Conservation (phyloP, 2,888 invertebrate species). For the Drosophila colorata region DNA sequence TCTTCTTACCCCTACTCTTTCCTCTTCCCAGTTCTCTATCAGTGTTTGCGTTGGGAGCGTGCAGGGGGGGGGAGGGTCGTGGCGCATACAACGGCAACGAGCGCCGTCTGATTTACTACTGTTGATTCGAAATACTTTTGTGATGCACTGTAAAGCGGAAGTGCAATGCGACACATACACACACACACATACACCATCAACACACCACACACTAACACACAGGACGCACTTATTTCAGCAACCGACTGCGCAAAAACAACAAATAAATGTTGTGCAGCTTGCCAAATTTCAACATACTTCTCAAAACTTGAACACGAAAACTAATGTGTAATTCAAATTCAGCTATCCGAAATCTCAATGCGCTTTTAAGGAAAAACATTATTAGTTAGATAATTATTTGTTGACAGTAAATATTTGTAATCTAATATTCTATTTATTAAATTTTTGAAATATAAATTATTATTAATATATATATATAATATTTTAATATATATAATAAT, state of each 20-base stretch:
- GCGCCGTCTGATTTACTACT: slow-evolving; percentile 63
- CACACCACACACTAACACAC: slow-evolving; percentile 13
- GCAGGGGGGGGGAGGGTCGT: neutral
- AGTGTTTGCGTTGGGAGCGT: slow-evolving; percentile 14
- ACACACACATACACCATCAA: neutral
- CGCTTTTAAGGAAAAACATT: neutral
- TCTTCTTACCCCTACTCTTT: neutral
- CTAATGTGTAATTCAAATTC: slow-evolving; percentile 1
- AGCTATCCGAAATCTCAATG: neutral
- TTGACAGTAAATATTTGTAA: too few species aligned
- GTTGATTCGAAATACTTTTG: slow-evolving; percentile 69
- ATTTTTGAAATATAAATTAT: too few species aligned
- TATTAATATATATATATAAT: too few species aligned
- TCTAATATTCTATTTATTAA: too few species aligned
- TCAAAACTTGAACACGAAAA: slow-evolving; percentile 8
- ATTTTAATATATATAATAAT: too few species aligned
- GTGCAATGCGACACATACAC: slow-evolving; percentile 59
- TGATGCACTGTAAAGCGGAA: slow-evolving; percentile 68
- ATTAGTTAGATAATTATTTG: too few species aligned
- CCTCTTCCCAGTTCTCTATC: neutral
- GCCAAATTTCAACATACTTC: slow-evolving; percentile 15
- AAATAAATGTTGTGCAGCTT: slow-evolving; percentile 34
- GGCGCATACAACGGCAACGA: slow-evolving; percentile 22
- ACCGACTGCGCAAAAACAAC: slow-evolving; percentile 53
- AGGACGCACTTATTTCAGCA: slow-evolving; percentile 40